Evolutionary conservation across 2,888 invertebrate species (phyloP).

Genomic region (Encarsia formosa): DNA sequence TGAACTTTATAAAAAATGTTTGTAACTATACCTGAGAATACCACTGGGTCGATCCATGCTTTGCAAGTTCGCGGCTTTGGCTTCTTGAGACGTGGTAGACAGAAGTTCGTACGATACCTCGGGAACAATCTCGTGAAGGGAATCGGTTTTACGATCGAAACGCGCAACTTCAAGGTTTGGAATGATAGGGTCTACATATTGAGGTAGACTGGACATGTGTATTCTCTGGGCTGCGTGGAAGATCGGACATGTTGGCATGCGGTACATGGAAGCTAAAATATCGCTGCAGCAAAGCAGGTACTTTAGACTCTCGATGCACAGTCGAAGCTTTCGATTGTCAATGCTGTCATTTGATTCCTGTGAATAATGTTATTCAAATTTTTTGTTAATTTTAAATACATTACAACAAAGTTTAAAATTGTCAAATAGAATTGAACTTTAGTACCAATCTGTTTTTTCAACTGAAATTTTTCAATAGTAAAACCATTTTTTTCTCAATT

Average conservation of each 20-base stretch:
- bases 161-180: constrained; percentile 68
- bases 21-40: constrained; percentile 55
- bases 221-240: constrained; percentile 86
- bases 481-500: no score
- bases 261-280: constrained; percentile 87
- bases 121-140: constrained; percentile 63
- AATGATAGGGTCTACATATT: constrained; percentile 80
- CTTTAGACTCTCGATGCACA: constrained; percentile 73
- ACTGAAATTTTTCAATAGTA: no score
- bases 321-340: constrained; percentile 51
- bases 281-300: constrained; percentile 82
- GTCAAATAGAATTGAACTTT: no score
- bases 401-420: no score
- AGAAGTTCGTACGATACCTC: constrained; percentile 64
- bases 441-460: no score
- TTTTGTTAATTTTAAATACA: no score
- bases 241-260: constrained; percentile 90
- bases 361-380: neutral
- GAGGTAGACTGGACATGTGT: constrained; percentile 71
- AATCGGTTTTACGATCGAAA: constrained; percentile 59
- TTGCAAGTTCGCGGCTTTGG: constrained; percentile 57
- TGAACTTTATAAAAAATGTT: neutral
- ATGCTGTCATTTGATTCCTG: constrained; percentile 23
- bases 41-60: constrained; percentile 76
- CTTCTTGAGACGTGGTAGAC: constrained; percentile 55